Base-by-base conservation (phyloP, 2,888 invertebrate species). In the Drosophila formosana region DNA sequence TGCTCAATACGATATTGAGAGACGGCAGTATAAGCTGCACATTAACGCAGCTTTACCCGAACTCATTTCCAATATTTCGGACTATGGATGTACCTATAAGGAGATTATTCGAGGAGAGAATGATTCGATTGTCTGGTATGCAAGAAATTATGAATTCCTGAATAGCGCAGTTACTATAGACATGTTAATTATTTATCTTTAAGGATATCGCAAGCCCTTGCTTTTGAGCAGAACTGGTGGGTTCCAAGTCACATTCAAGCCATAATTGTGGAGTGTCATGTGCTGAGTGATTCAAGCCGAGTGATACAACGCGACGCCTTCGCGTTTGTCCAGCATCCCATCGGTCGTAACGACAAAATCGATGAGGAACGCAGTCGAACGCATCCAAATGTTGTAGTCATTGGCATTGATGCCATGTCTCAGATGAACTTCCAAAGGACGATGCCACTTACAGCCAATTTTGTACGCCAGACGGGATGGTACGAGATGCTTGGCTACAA, bases 381-480 rank as follows among this genome's bases (percentile, higher is more conserved):
- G 43, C 87, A 94, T 97, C 1, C 91, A 96, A 78, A 56, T 50
- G 43, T 77, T 1, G 57, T 97, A 26, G 92, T 97, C 87, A 89
- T 98, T 26, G 97, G 97, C 25, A 95, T 97, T 78, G 97, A 97
- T 89, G 96, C 96, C 25, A 95, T 97, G 68, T 78, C 75, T 0
- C 68, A 72, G 47, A 63, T 78, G 3, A 76, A 93, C 94, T 25
- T 93, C 95, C 61, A 94, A 95, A 93, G 96, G 51, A 94, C 95
- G 5, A 95, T 97, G 94, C 95, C 95, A 0, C 93, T 93, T 79
- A 96, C 96, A 0, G 92, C 94, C 2, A 90, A 93, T 3, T 95
- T 94, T 89, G 93, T 98, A 25, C 91, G 94, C 18, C 93, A 94
- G 5, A 3, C 3, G 4, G 94, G 93, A 56, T 96, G 96, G 94